Percentiles rank a stretch among this genome's conserved stretches.
These are phyloP conservation scores for Mesocentrotus franciscanus DNA, from an alignment of 53 echinoderm and acorn worm species.

Conservation along the genomic window DNA sequence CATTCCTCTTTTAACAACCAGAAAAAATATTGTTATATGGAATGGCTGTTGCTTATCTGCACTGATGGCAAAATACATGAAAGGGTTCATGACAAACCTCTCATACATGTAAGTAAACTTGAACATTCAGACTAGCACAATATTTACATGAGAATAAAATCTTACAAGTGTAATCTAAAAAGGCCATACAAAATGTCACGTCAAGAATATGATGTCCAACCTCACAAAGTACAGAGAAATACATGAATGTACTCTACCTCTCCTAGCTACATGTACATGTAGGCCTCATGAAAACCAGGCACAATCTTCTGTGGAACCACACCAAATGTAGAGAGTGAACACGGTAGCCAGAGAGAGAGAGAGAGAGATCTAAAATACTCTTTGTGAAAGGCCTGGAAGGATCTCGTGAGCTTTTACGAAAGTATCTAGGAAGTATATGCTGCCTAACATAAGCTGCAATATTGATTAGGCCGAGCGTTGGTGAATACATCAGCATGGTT, in stretches of 20 bases:
- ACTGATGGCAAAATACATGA: too few relatives aligned
- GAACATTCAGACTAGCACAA: too few relatives aligned
- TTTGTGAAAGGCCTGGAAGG: constrained; percentile 8
- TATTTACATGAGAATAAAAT: too few relatives aligned
- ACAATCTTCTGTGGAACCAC: background rate
- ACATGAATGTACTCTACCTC: constrained; percentile 19
- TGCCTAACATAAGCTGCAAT: constrained; percentile 56
- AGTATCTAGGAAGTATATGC: constrained; percentile 29
- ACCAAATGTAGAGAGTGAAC: background rate
- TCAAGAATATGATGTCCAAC: background rate
- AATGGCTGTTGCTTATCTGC: too few relatives aligned
- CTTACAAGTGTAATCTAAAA: too few relatives aligned
- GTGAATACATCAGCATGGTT: constrained; percentile 37
- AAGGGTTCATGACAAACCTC: too few relatives aligned
- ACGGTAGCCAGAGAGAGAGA: background rate
- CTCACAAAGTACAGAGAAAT: background rate
- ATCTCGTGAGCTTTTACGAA: constrained; percentile 38
- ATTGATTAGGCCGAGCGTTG: constrained; percentile 55
- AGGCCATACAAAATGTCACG: too few relatives aligned
- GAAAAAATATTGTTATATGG: too few relatives aligned
- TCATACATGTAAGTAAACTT: too few relatives aligned
- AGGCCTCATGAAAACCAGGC: constrained; percentile 15
- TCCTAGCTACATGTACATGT: too few relatives aligned
- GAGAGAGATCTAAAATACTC: constrained; percentile 9
- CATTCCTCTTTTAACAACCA: too few relatives aligned